These are phyloP conservation scores for Lota lota DNA, from an alignment of 2,113 vertebrate species.

Conservation along the genomic window DNA sequence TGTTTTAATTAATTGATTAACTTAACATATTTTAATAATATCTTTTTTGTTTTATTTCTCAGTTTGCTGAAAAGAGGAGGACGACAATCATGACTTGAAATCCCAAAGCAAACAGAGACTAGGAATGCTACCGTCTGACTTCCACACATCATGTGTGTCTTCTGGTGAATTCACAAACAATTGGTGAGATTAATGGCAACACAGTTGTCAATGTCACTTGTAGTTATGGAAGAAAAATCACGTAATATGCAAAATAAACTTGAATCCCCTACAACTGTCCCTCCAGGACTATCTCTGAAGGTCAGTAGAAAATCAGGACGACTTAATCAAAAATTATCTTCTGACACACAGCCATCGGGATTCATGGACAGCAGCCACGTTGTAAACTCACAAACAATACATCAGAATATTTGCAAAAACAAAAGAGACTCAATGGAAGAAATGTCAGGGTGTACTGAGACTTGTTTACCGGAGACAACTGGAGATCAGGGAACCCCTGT, in stretches of 20 bases:
- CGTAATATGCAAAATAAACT: constrained; percentile 1
- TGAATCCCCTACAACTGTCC: constrained; percentile 26
- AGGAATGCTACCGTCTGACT: constrained; percentile 15
- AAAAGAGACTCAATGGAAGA: too few species aligned
- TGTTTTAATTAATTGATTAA: not conserved
- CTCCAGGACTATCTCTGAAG: too few species aligned
- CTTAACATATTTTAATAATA: not conserved
- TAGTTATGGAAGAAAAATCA: constrained; percentile 22
- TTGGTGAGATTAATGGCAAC: not conserved
- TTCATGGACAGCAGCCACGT: too few species aligned
- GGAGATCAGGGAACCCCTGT: constrained; percentile 5
- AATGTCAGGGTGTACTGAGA: too few species aligned
- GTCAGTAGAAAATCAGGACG: too few species aligned
- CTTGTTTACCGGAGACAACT: not conserved
- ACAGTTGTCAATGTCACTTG: not conserved
- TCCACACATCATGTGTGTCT: not conserved
- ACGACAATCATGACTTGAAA: constrained; percentile 4
- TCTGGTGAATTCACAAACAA: constrained; percentile 15
- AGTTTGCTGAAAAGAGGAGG: constrained; percentile 39
- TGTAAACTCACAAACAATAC: too few species aligned
- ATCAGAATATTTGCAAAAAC: too few species aligned
- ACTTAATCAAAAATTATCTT: too few species aligned
- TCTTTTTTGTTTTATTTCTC: not conserved
- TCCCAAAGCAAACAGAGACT: constrained; percentile 14
- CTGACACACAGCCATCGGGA: too few species aligned